These are phyloP conservation scores for Nyctibius bracteatus DNA, from an alignment of 2,113 vertebrate genomes.

Conservation along the genomic window DNA sequence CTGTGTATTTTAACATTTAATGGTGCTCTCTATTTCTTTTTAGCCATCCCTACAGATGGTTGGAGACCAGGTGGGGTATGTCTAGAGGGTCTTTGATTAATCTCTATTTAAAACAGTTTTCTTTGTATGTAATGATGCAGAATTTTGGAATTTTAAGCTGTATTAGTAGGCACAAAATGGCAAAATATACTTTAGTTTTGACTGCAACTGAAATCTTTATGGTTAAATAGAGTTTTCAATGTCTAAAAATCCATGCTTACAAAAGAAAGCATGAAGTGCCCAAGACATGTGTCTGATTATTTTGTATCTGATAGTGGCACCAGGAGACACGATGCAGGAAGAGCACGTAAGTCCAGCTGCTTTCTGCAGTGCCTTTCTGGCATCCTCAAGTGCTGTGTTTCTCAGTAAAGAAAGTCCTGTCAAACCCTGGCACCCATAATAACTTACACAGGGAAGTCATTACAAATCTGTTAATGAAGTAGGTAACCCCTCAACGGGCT, in stretches of 20 bases:
- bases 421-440: not conserved
- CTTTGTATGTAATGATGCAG: not conserved
- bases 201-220: not conserved
- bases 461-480: not conserved
- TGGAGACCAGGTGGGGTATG: not conserved
- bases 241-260: not conserved
- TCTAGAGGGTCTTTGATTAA: not conserved
- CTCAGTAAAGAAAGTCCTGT: not conserved
- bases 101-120: not conserved
- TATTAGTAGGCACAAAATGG: not conserved
- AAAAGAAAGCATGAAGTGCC: not conserved
- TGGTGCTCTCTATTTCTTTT: not conserved
- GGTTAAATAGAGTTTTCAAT: not conserved
- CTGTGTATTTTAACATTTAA: not conserved
- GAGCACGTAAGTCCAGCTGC: not conserved
- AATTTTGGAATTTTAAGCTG: not conserved
- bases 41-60: not conserved
- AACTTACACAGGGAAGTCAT: not conserved
- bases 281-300: fast-evolving
- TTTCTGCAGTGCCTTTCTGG: not conserved
- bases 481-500: not conserved
- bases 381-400: not conserved
- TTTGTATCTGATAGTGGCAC: not conserved
- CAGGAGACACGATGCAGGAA: not conserved
- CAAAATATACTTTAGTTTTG: not conserved